A percentile compares a stretch with the other conserved stretches of the same genome.
phyloP scores from a whole-genome alignment of 1,140 invertebrate genomes.

The Oncopodura yosiiana region DNA sequence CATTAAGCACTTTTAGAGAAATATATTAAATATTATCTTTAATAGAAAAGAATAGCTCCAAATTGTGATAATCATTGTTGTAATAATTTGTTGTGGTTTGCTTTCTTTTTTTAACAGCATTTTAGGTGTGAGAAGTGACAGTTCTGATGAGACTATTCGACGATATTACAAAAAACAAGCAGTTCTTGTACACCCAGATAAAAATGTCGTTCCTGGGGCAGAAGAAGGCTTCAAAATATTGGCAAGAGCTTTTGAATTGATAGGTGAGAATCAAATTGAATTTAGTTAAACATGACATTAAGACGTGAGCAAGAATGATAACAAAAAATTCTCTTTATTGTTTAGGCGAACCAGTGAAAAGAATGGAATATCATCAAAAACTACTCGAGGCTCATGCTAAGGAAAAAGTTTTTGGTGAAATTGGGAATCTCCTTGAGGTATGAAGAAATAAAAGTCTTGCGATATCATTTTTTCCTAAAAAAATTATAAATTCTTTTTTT shows the following conservation, averaged over 20 bases:
- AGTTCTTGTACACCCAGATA: constrained; percentile 87
- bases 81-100: too few species aligned
- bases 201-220: constrained; percentile 85
- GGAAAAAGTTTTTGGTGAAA: constrained; percentile 71
- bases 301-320: background rate
- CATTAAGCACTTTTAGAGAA: too few species aligned
- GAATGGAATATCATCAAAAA: constrained; percentile 34
- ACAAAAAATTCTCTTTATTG: constrained; percentile 5
- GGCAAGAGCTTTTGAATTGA: constrained; percentile 81
- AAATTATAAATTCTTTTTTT: too few species aligned
- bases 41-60: too few species aligned
- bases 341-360: constrained; percentile 74
- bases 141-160: constrained; percentile 85
- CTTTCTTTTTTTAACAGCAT: constrained; percentile 56
- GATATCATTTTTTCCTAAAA: too few species aligned
- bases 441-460: too few species aligned
- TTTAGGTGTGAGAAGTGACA: constrained; percentile 70
- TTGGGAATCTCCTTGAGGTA: constrained; percentile 66
- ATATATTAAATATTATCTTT: too few species aligned
- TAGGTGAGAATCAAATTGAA: background rate
- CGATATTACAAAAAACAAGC: constrained; percentile 87
- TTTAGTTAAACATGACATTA: too few species aligned
- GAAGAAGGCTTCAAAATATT: constrained; percentile 94
- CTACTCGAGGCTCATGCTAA: constrained; percentile 44
- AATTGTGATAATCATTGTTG: too few species aligned